Evolutionary conservation across 2,888 invertebrate genomes (phyloP), one percentile per base, ranked within the genome.

Genomic region (Alviniconcha strummeri): DNA sequence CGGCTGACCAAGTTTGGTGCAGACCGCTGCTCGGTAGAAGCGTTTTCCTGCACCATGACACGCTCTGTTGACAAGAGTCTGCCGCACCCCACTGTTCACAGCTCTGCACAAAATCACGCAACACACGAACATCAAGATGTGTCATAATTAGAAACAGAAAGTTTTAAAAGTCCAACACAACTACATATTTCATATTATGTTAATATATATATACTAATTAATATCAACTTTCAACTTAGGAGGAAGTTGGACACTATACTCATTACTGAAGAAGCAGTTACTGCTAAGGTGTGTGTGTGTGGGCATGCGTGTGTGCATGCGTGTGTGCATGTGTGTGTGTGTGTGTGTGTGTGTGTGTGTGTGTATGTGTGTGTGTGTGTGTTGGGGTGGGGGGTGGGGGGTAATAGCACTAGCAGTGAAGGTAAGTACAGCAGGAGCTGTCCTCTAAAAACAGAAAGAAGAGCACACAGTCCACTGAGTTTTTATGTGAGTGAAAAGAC

Each of bases 1-100:
- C 0, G 95, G 95, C 88, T 95, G 92, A 3, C 94, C 94, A 78
- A 94, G 91, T 86, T 95, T 93, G 86, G 94, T 94, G 78, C 95
- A 91, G 52, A 95, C 93, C 0, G 95, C 95, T 9, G 95, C 95
- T 91, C 93, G 94, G 77, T 88, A 87, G 54, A 79, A 80, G 8
- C 79, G 54, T n/a, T 19, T 64, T 15, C 72, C 60, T 9, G n/a
- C 13, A 19, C 75, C 64, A 60, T 78, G 78, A 78, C 78, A 78
- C 4, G 78, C 60, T 64, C 78, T 60, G 77, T 19, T 57, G 64
- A 52, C 52, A 13, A n/a, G 78, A 4, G 52, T 6, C 9, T 64
- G 57, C 52, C n/a, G 78, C 60, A 78, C 3, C 4, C 78, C 64
- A 60, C 8, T 64, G 15, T 64, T 78, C 5, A 64, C 15, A 36